Evolutionary conservation across 2,888 invertebrate genomes (phyloP).

Genomic region (Salticus scenicus): DNA sequence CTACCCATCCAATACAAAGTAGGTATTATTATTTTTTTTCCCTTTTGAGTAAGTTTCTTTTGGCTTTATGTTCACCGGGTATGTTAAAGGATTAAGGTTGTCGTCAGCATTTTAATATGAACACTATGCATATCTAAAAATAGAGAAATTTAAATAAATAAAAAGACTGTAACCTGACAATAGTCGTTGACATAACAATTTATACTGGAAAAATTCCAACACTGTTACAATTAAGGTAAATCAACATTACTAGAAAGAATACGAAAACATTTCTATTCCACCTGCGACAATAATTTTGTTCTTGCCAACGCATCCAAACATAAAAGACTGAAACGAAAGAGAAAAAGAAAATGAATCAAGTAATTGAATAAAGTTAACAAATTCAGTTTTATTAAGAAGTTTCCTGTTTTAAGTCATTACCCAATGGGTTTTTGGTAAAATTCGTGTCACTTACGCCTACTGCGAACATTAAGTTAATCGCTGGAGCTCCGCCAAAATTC

Average conservation of each 20-base stretch:
- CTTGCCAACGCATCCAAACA: slow-evolving; percentile 47
- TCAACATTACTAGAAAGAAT: background rate
- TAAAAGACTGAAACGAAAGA: slow-evolving; percentile 18
- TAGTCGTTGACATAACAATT: too few relatives aligned
- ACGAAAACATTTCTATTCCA: background rate
- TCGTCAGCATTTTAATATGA: too few relatives aligned
- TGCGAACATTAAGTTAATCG: slow-evolving; percentile 55
- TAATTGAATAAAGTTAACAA: slow-evolving; percentile 61
- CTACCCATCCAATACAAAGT: too few relatives aligned
- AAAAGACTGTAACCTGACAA: too few relatives aligned
- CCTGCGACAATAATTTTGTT: slow-evolving; percentile 8
- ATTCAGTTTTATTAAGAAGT: slow-evolving; percentile 27
- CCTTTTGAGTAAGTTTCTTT: too few relatives aligned
- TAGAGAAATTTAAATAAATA: too few relatives aligned
- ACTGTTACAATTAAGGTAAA: too few relatives aligned
- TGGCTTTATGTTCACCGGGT: too few relatives aligned
- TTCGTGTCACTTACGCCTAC: slow-evolving; percentile 68
- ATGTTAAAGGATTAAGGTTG: too few relatives aligned
- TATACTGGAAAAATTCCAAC: too few relatives aligned
- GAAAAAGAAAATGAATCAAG: slow-evolving; percentile 46
- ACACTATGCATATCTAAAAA: too few relatives aligned
- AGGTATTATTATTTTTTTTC: too few relatives aligned
- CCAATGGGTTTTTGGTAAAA: slow-evolving; percentile 50
- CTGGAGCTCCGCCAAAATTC: slow-evolving; percentile 55
- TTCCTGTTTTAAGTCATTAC: slow-evolving; percentile 28